Base-by-base conservation (phyloP, 1,140 invertebrate species). In the Andricus grossulariae region DNA sequence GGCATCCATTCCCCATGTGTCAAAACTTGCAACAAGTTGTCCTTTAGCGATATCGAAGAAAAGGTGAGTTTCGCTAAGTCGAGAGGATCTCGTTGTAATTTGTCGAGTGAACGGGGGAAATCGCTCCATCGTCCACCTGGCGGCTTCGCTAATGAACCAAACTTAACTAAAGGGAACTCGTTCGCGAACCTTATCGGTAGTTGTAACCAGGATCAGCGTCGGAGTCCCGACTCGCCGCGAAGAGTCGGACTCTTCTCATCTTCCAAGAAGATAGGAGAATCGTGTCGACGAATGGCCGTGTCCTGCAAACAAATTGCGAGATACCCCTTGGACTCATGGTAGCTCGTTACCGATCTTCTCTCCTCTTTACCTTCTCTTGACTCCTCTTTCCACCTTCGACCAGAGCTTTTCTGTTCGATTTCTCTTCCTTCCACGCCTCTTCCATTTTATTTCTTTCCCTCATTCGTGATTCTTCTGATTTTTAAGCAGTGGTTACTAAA, bases 261-360 rank as follows among this genome's bases (percentile, higher is more conserved):
- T 88, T 87, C 77, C 79, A 83, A 79, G 79, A 86, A 90, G 88
- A 90, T 89, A 90, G 88, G 85, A 87, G 87, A 90, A 87, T 87
- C 88, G 86, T 86, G 89, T 88, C 88, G 88, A 90, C 85, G 89
- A 90, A 89, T 90, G 88, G 88, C 87, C 86, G 85, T 89, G 89
- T 87, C 88, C 79, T 85, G 88, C 87, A 90, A 90, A 91, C 90
- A 91, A 91, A 91, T 91, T 91, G 89, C 89, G 73, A 88, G 87
- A 89, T 90, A 89, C 84, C 82, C 86, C 82, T 79, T 80, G 75
- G 83, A 80, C 81, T 84, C 82, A 83, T 86, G 88, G 88, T 89
- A 90, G 87, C 86, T 87, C 85, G 84, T 90, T 86, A 86, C 83
- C 81, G 74, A 80, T 83, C 66, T 66, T 84, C 73, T 79, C 74